Conservation (phyloP, 2,888 invertebrate species). For the Pollenia griseotomentosa region DNA sequence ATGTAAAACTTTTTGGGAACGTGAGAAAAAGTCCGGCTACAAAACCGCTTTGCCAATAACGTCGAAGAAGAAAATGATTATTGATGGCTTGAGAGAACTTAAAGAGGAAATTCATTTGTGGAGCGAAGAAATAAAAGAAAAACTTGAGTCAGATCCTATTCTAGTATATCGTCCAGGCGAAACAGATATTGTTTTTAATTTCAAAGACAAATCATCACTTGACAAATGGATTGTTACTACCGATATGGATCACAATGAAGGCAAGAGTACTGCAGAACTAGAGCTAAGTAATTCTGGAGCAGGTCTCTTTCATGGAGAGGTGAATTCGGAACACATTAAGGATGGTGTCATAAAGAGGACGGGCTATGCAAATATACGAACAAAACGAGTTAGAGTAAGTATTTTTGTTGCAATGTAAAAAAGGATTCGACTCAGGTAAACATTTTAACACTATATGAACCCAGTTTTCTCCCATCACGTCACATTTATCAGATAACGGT, state of each 20-base stretch:
- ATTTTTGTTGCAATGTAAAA: not conserved
- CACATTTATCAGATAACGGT: too few relatives aligned
- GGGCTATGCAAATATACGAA: conserved; percentile 93
- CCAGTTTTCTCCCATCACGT: too few relatives aligned
- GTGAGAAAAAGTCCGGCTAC: conserved; percentile 83
- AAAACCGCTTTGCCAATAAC: conserved; percentile 80
- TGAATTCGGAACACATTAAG: conserved; percentile 89
- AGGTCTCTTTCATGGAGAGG: conserved; percentile 89
- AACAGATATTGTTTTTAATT: conserved; percentile 90
- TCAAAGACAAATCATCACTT: conserved; percentile 87
- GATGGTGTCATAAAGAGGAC: conserved; percentile 91
- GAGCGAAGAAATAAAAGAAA: conserved; percentile 88
- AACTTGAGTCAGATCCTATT: conserved; percentile 87
- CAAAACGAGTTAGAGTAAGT: conserved; percentile 88
- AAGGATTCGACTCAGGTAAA: too few relatives aligned
- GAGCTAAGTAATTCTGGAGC: conserved; percentile 88
- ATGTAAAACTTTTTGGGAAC: conserved; percentile 82
- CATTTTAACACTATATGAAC: too few relatives aligned
- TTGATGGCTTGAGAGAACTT: conserved; percentile 88
- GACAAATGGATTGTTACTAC: conserved; percentile 90
- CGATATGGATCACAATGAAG: conserved; percentile 93
- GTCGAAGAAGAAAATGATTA: conserved; percentile 86
- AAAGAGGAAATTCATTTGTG: conserved; percentile 88
- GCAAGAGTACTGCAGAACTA: conserved; percentile 89
- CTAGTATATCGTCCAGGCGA: conserved; percentile 87